These are phyloP conservation scores for Napeogenes sylphis DNA, from an alignment of 2,888 invertebrate species.

Conservation along the genomic window DNA sequence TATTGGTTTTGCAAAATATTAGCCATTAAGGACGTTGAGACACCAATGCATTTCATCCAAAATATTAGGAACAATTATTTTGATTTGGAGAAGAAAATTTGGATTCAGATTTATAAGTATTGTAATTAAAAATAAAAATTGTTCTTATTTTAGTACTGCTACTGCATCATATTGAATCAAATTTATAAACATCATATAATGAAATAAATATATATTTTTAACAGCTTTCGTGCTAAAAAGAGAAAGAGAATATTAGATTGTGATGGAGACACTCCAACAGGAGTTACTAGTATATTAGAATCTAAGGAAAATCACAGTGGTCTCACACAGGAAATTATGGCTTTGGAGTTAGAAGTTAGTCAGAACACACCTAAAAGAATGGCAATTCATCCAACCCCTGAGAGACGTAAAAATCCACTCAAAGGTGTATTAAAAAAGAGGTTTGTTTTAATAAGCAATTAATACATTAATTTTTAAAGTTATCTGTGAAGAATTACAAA, in stretches of 20 bases:
- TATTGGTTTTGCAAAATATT: too few relatives aligned
- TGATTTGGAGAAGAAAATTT: too few relatives aligned
- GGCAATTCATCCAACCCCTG: constrained; percentile 71
- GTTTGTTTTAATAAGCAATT: constrained; percentile 40
- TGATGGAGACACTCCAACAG: constrained; percentile 67
- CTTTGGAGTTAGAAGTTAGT: constrained; percentile 81
- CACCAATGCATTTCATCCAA: too few relatives aligned
- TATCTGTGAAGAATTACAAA: too few relatives aligned
- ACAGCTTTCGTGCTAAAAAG: constrained; percentile 76
- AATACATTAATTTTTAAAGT: neutral
- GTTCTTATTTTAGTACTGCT: too few relatives aligned
- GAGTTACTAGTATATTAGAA: constrained; percentile 60
- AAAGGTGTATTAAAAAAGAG: constrained; percentile 80
- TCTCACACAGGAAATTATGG: constrained; percentile 83
- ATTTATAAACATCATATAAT: too few relatives aligned
- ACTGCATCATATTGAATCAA: too few relatives aligned
- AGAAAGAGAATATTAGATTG: constrained; percentile 77
- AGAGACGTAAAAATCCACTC: constrained; percentile 71
- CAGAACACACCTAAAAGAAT: constrained; percentile 82
- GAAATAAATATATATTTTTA: constrained; percentile 4
- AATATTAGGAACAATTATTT: too few relatives aligned
- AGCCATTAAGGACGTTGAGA: too few relatives aligned
- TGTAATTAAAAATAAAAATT: too few relatives aligned
- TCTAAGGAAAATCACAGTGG: constrained; percentile 78
- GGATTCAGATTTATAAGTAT: too few relatives aligned